Base-by-base conservation (phyloP, 2,113 vertebrate species). In the Siniperca chuatsi region DNA sequence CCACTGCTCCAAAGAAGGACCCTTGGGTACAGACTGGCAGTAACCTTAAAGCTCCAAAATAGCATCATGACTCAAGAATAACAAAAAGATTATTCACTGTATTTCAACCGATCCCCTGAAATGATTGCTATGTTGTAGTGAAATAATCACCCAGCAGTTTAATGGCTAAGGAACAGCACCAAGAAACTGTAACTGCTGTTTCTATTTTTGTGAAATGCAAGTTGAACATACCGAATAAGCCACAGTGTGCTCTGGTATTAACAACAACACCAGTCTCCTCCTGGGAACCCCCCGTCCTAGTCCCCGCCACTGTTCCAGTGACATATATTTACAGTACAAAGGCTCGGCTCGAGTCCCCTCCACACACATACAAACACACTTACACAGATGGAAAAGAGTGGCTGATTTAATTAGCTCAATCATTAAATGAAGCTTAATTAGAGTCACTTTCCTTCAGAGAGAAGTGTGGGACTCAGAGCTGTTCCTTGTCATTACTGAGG, bases 401-500 rank as follows among this genome's bases (percentile, higher is more conserved):
- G 84, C 92, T 93, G 92, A 94, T 94, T 95, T 96, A 95, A 95
- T 94, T 95, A 94, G 92, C 82, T 58, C 90, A 93, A 86, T 93
- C 90, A 94, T 96, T 94, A 94, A 96, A 93, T 90, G 89, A 87
- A 84, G 91, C 93, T 95, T 96, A 95, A 95, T 95, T 95, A 95
- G 89, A 90, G 92, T 92, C 93, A 93, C 95, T 90, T 93, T 94
- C 89, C 94, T 94, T 93, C 79, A 55, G 90, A 92, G 93, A 84
- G 90, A 85, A 91, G 89, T 54, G 83, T 61, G 84, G 75, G 90
- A 94, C 92, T 92, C 82, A 7, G 84, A 91, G 93, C 90, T 84
- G 90, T 89, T 94, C 88, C 84, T 88, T 95, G 93, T 93, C 93
- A 94, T 94, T 93, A 95, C 81, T 75, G 80, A 79, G 79, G 85